Percentiles rank a stretch among this genome's conserved stretches.
phyloP scores from a whole-genome alignment of 35 echinoderm and acorn worm species.

The Apostichopus parvimensis region DNA sequence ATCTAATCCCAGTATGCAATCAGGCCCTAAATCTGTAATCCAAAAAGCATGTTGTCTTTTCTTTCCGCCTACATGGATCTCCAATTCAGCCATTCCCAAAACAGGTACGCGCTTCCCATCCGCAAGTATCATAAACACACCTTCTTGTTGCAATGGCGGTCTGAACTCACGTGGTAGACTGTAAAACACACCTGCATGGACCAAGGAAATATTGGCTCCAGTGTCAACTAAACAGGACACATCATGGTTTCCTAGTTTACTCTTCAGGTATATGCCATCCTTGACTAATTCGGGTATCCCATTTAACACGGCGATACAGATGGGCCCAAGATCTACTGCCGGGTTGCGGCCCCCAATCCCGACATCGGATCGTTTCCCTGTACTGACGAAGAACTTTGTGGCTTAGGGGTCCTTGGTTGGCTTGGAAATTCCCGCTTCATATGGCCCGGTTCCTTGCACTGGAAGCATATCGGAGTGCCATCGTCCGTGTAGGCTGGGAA shows the following conservation, averaged over 20 bases:
- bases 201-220: slow-evolving; percentile 19
- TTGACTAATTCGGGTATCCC: neutral
- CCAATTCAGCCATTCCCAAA: neutral
- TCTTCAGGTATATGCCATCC: neutral
- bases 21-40: neutral
- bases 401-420: neutral
- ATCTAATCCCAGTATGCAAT: slow-evolving; percentile 29
- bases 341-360: neutral
- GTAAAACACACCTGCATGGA: neutral
- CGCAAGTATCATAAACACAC: neutral
- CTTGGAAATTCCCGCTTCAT: slow-evolving; percentile 9
- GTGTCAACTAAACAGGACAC: neutral
- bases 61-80: slow-evolving; percentile 3
- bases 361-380: slow-evolving; percentile 9
- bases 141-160: neutral
- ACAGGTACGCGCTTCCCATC: slow-evolving; percentile 6
- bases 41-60: neutral
- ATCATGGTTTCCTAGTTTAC: neutral
- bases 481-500: neutral
- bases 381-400: neutral
- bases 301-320: slow-evolving; percentile 27
- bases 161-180: neutral
- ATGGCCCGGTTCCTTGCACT: slow-evolving; percentile 8
- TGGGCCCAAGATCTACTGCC: neutral
- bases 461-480: slow-evolving; percentile 6